Conservation (phyloP, 2,888 invertebrate species). For the Morpho helenor region DNA sequence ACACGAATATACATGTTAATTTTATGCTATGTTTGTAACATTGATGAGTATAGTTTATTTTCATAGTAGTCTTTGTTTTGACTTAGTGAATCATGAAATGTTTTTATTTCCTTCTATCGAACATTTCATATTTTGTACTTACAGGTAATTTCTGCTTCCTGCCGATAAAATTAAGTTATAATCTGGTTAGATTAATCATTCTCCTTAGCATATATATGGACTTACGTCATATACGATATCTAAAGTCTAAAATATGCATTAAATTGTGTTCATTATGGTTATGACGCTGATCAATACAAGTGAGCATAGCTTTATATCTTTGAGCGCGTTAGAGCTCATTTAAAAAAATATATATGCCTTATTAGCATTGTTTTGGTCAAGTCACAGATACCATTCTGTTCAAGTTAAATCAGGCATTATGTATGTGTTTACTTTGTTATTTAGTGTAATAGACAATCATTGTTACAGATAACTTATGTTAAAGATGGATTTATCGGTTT, state of each 20-base stretch:
- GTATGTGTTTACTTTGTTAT: too few species aligned
- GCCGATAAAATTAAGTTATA: slow-evolving; percentile 2
- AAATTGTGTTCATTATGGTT: background rate
- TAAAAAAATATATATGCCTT: too few species aligned
- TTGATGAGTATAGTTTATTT: background rate
- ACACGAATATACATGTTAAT: too few species aligned
- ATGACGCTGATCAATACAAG: background rate
- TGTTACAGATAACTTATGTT: too few species aligned
- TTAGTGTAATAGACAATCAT: too few species aligned
- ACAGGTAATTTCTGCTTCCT: slow-evolving; percentile 8
- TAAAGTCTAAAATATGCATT: slow-evolving; percentile 1
- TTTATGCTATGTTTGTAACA: too few species aligned
- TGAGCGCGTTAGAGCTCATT: too few species aligned
- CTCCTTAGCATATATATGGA: background rate
- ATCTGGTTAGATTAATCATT: background rate
- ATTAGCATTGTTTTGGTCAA: too few species aligned
- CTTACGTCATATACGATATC: slow-evolving; percentile 6
- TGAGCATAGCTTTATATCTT: too few species aligned
- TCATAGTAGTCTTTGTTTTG: slow-evolving; percentile 21
- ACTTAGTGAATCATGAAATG: slow-evolving; percentile 17
- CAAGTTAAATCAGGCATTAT: too few species aligned
- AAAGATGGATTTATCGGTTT: too few species aligned
- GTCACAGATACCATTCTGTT: too few species aligned
- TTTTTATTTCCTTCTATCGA: slow-evolving; percentile 24
- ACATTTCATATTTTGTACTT: slow-evolving; percentile 9